Base-by-base conservation (phyloP, 2,888 invertebrate species). In the Epinotia brunnichana region DNA sequence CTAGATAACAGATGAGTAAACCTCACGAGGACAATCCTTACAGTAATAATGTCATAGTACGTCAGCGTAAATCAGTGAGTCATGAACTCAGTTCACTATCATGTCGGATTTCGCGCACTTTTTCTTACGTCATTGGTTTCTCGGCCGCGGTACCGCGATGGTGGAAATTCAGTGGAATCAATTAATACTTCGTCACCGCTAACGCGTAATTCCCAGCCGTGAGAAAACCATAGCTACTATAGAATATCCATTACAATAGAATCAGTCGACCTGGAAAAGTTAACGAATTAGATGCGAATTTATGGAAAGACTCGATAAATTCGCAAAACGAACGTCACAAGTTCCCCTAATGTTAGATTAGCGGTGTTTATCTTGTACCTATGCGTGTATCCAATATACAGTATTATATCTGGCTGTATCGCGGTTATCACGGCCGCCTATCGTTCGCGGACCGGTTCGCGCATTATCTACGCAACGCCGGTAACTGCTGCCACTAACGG, bases 101-200 rank as follows among this genome's bases (percentile, higher is more conserved):
- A 83, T 83, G 78, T 81, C 51, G 77, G 80, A 84, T 88, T 92
- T 92, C 91, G 91, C 91, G 92, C 91, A 92, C 84, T 91, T 91
- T 91, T 90, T 82, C 77, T 85, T 86, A 80, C 87, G 86, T 86
- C 86, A 90, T 83, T 86, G 82, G 84, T 83, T 61, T 57, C 21
- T 56, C 29, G 53, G 83, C 85, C 81, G 83, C 81, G 83, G 82
- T 82, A 82, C 73, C 80, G 74, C 71, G 68, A 76, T 76, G 76
- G 75, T 78, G 74, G 75, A 76, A 80, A 79, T 76, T 74, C 74
- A 79, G 78, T 79, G 75, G 79, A 73, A 48, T 48, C 39, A 59
- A 73, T 69, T 69, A 79, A 81, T 70, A 68, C 9, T 35, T 72
- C 70, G 75, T 74, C 75, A 62, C 76, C 74, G 77, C 77, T 76